A percentile compares a stretch with the other conserved stretches of the same genome.
These are phyloP conservation scores for Microctenopoma lineatum DNA, from an alignment of 2,797 vertebrate species.

Conservation along the genomic window DNA sequence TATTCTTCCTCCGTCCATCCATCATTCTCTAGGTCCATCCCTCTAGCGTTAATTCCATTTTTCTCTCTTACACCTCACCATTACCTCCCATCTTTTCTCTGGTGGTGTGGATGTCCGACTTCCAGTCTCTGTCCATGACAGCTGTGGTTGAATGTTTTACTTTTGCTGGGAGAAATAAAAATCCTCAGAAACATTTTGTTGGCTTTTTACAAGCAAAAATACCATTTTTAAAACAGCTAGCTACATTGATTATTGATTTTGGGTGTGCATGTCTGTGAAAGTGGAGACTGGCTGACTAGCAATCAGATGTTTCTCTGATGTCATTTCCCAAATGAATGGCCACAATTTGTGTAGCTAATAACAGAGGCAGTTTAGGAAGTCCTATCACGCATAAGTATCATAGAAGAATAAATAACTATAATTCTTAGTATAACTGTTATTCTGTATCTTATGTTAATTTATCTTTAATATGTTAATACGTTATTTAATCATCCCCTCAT, in stretches of 20 bases:
- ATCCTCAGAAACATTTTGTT: slow-evolving; percentile 8
- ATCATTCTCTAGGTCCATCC: slow-evolving; percentile 31
- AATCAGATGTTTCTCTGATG: slow-evolving; percentile 22
- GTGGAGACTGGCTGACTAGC: neutral
- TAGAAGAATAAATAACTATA: neutral
- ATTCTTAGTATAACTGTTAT: too few species aligned
- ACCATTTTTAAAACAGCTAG: neutral
- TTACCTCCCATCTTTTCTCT: neutral
- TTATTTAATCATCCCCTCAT: neutral
- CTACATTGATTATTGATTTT: slow-evolving; percentile 8
- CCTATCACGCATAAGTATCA: neutral
- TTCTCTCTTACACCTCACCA: slow-evolving; percentile 14
- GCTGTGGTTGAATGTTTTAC: slow-evolving; percentile 24
- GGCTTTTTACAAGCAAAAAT: slow-evolving; percentile 5
- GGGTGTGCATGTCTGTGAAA: neutral
- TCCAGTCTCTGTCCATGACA: slow-evolving; percentile 1
- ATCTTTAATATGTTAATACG: neutral
- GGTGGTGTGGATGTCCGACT: slow-evolving; percentile 6
- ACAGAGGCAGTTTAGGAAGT: neutral
- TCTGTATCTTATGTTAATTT: too few species aligned
- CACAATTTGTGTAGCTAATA: neutral
- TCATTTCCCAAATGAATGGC: slow-evolving; percentile 12
- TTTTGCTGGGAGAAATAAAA: slow-evolving; percentile 10
- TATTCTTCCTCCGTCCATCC: slow-evolving; percentile 32
- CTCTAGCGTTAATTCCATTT: slow-evolving; percentile 46